These are phyloP conservation scores for Chamaetylas fuelleborni DNA, from an alignment of 2,113 vertebrate genomes.

Conservation along the genomic window DNA sequence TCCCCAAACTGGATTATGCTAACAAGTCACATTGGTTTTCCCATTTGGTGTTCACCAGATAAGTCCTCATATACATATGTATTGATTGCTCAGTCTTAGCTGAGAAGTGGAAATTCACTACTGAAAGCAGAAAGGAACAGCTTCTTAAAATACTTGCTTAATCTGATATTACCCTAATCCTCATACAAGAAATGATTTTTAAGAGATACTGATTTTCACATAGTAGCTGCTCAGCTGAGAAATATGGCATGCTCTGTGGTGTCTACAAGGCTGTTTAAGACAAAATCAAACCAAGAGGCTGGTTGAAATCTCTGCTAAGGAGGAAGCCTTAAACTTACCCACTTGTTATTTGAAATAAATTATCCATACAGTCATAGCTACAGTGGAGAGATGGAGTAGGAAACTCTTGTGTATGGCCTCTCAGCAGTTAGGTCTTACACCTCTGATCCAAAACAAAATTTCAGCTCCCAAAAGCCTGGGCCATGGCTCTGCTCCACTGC, in stretches of 20 bases:
- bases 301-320: neutral
- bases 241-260: neutral
- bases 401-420: neutral
- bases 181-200: neutral
- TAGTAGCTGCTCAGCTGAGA: neutral
- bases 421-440: neutral
- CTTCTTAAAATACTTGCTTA: neutral
- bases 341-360: neutral
- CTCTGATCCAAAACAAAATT: neutral
- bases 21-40: neutral
- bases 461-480: neutral
- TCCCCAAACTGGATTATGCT: neutral
- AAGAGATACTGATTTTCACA: neutral
- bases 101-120: neutral
- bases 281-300: neutral
- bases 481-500: neutral
- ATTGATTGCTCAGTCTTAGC: neutral
- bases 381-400: neutral
- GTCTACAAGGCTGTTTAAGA: neutral
- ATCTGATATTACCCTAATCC: neutral
- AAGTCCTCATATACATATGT: neutral
- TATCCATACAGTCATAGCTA: neutral
- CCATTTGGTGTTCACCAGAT: neutral
- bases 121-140: neutral
- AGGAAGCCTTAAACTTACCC: neutral